Conservation (phyloP, 2,797 vertebrate genomes). For the Erethizon dorsatum region DNA sequence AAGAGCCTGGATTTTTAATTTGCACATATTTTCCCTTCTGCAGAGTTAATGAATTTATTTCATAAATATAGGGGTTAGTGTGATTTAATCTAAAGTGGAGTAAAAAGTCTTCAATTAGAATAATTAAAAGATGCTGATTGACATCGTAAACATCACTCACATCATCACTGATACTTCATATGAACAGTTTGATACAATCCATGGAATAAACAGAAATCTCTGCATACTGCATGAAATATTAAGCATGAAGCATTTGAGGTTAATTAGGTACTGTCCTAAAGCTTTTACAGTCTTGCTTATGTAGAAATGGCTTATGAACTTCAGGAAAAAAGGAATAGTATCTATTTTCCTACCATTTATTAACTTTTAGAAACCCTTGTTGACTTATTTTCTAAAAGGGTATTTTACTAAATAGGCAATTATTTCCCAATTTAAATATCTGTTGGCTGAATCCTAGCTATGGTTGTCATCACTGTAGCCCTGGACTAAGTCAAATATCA, state of each 20-base stretch:
- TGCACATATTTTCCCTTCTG: not conserved
- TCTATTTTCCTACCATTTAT: constrained; percentile 30
- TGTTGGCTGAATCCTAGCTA: constrained; percentile 48
- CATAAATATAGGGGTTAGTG: not conserved
- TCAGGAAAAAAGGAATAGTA: not conserved
- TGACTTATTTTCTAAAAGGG: constrained; percentile 44
- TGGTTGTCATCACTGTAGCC: not conserved
- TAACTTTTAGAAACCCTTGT: constrained; percentile 52
- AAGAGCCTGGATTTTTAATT: not conserved
- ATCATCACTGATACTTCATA: not conserved
- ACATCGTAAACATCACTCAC: not conserved
- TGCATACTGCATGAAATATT: not conserved
- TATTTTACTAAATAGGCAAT: constrained; percentile 64
- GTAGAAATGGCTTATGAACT: not conserved
- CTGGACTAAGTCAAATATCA: constrained; percentile 71
- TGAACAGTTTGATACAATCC: not conserved
- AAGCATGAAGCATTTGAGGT: not conserved
- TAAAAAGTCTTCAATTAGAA: constrained; percentile 3
- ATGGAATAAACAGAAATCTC: not conserved
- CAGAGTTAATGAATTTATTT: not conserved
- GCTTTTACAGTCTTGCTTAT: not conserved
- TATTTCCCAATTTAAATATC: constrained; percentile 67
- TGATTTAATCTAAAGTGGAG: not conserved
- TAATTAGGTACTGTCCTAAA: not conserved
- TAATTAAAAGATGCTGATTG: not conserved